Evolutionary conservation across 92 coral and sea anemone species (phyloP).

Genomic region (Epizoanthus illoricatus): DNA sequence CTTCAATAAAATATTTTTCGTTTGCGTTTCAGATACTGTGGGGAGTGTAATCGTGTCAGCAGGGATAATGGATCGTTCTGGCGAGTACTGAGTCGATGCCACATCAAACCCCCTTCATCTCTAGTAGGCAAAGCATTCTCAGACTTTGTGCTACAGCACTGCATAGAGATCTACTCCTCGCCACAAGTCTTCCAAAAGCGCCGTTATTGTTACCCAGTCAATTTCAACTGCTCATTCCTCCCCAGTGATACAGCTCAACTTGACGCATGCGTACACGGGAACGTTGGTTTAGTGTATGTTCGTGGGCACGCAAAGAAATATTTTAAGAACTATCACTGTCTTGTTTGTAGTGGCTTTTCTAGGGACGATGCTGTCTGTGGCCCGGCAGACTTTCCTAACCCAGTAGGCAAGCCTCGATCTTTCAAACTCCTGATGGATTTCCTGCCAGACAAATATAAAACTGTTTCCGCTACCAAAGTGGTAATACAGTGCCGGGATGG

Average conservation of each 20-base stretch:
- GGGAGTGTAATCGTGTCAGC: too few species aligned
- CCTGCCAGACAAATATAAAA: background rate
- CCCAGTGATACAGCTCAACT: background rate
- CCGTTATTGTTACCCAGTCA: background rate
- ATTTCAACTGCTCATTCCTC: background rate
- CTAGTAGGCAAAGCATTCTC: background rate
- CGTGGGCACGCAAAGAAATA: constrained; percentile 8
- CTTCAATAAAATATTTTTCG: too few species aligned
- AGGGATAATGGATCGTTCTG: background rate
- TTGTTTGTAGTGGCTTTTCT: constrained; percentile 6
- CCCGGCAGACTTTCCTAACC: background rate
- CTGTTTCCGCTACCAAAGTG: background rate
- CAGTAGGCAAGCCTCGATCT: background rate
- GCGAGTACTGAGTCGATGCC: background rate
- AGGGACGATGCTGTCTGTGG: background rate
- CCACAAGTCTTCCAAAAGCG: background rate
- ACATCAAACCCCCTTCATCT: background rate
- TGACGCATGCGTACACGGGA: background rate
- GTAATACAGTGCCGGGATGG: constrained; percentile 19
- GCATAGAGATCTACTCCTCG: background rate
- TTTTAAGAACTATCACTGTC: constrained; percentile 10
- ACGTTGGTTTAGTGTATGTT: constrained; percentile 5
- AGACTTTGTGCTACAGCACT: background rate
- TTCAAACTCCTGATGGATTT: constrained; percentile 30
- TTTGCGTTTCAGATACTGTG: too few species aligned